A percentile compares a stretch with the other conserved stretches of the same genome.
These are phyloP conservation scores for Gandaritis pyraliata DNA, from an alignment of 2,888 invertebrate genomes.

Conservation along the genomic window DNA sequence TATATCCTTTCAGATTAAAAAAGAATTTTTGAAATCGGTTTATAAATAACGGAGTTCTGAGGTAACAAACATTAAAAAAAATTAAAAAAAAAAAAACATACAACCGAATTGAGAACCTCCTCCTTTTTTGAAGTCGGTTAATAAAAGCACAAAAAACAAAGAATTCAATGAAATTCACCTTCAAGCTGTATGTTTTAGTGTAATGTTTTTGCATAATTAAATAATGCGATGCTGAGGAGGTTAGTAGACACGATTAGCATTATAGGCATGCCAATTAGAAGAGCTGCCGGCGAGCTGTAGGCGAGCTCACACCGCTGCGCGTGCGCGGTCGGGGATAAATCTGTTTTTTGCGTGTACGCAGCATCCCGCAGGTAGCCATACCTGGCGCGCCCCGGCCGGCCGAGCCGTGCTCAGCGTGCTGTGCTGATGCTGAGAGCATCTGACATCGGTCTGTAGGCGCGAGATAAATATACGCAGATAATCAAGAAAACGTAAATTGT, in stretches of 20 bases:
- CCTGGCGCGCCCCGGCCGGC: background rate
- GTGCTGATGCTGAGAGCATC: background rate
- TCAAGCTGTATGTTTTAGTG: background rate
- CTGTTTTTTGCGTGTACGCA: slow-evolving; percentile 20
- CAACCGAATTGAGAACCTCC: too few species aligned
- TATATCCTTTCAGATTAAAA: too few species aligned
- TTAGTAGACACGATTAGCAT: slow-evolving; percentile 16
- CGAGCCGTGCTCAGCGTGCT: background rate
- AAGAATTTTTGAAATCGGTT: too few species aligned
- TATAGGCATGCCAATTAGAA: slow-evolving; percentile 35
- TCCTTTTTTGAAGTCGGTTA: too few species aligned
- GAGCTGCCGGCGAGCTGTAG: slow-evolving; percentile 13
- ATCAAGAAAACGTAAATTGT: too few species aligned
- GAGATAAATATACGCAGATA: too few species aligned
- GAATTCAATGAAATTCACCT: too few species aligned
- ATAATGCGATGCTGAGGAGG: background rate
- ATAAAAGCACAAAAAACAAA: too few species aligned
- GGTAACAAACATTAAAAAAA: too few species aligned
- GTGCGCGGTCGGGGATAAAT: slow-evolving; percentile 13
- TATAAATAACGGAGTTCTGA: too few species aligned
- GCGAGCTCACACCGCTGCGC: slow-evolving; percentile 12
- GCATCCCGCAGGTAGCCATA: slow-evolving; percentile 13
- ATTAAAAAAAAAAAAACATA: too few species aligned
- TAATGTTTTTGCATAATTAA: slow-evolving; percentile 9
- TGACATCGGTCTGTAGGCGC: background rate